Percentiles rank a stretch among this genome's conserved stretches.
Evolutionary conservation across 2,888 invertebrate genomes (phyloP).

Genomic region (Euproctis similis): DNA sequence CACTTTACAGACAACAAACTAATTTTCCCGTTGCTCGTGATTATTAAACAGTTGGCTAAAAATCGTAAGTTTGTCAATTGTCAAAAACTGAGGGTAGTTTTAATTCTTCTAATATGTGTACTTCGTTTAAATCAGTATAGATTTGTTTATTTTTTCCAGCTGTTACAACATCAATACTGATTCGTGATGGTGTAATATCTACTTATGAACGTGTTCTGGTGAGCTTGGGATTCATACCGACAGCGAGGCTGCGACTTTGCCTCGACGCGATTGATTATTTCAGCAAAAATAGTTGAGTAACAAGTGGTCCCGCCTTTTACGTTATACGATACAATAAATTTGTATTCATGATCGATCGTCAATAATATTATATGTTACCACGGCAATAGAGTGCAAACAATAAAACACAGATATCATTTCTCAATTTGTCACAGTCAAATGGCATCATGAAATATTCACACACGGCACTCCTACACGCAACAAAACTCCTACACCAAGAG

Average conservation of each 20-base stretch:
- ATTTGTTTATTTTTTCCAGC: constrained; percentile 44
- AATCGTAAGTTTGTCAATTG: constrained; percentile 77
- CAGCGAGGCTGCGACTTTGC: constrained; percentile 77
- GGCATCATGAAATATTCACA: constrained; percentile 10
- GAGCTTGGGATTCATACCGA: constrained; percentile 76
- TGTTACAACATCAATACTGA: constrained; percentile 64
- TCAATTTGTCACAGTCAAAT: constrained; percentile 20
- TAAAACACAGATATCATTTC: constrained; percentile 7
- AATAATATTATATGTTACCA: constrained; percentile 3
- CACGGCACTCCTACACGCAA: constrained; percentile 13
- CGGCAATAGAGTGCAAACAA: constrained; percentile 9
- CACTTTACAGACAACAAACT: constrained; percentile 77
- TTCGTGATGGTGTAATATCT: constrained; percentile 75
- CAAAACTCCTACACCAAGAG: constrained; percentile 6
- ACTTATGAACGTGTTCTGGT: constrained; percentile 78
- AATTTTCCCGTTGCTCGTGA: constrained; percentile 74
- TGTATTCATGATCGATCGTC: not conserved
- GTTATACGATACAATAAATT: no score
- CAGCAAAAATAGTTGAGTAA: constrained; percentile 79
- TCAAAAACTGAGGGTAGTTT: no score
- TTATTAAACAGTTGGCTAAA: constrained; percentile 77
- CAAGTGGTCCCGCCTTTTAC: no score
- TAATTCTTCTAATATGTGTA: no score
- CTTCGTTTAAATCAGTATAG: no score
- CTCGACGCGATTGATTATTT: constrained; percentile 81